Percentiles rank a stretch among this genome's conserved stretches.
Conservation (phyloP, 92 coral and sea anemone species). For the Zoanthus gigantus region DNA sequence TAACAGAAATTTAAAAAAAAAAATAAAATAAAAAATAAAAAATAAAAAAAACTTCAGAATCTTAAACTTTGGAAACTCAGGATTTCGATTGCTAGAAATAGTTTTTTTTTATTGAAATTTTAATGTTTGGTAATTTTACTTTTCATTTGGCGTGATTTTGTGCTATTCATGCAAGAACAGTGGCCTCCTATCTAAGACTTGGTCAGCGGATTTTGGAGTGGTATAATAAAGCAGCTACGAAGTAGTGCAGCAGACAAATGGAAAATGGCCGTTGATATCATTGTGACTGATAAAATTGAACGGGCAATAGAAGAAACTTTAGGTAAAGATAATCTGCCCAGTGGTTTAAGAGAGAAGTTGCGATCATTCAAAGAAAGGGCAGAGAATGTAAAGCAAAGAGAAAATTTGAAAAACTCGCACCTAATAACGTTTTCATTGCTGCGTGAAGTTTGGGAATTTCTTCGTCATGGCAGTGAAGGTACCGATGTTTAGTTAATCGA, state of each 20-base stretch:
- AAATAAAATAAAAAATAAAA: no score
- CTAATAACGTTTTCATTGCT: slow-evolving; percentile 53
- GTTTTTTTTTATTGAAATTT: no score
- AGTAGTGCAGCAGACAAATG: not conserved
- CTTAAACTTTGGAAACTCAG: no score
- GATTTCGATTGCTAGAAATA: no score
- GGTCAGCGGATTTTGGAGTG: not conserved
- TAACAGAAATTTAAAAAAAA: no score
- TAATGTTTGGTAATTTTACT: no score
- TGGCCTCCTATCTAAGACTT: not conserved
- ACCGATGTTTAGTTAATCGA: no score
- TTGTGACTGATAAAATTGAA: slow-evolving; percentile 70
- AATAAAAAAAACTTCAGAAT: no score
- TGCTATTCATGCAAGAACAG: no score
- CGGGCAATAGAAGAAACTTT: slow-evolving; percentile 69
- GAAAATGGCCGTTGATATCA: slow-evolving; percentile 87
- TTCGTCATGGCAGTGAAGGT: slow-evolving; percentile 15
- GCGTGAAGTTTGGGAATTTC: slow-evolving; percentile 64
- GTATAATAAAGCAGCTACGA: not conserved
- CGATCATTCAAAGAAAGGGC: slow-evolving; percentile 29
- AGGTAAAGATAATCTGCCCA: slow-evolving; percentile 53
- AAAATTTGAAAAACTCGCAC: not conserved
- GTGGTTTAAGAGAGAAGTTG: not conserved
- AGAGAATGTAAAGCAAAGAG: not conserved
- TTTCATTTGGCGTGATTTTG: no score